Evolutionary conservation across 2,888 invertebrate species (phyloP).

Genomic region (Leptura quadrifasciata): DNA sequence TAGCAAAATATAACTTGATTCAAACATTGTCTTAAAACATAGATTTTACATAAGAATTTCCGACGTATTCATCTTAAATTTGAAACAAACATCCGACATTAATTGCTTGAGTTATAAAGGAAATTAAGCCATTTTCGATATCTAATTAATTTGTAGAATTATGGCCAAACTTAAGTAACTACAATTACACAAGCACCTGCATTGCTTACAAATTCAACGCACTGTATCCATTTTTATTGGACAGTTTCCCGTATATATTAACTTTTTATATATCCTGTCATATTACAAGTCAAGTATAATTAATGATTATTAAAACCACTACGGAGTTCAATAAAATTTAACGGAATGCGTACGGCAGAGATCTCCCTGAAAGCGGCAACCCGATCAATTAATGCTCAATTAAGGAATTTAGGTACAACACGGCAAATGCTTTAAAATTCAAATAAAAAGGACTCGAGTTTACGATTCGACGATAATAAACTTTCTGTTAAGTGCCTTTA

Average conservation of each 20-base stretch:
- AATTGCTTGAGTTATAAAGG: no score
- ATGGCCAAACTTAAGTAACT: not conserved
- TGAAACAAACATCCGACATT: no score
- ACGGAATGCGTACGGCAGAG: not conserved
- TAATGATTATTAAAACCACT: not conserved
- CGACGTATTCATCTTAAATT: no score
- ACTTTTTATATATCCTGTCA: constrained; percentile 2
- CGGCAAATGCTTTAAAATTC: constrained; percentile 11
- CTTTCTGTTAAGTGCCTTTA: constrained; percentile 7
- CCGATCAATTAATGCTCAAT: not conserved
- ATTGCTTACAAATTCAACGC: not conserved
- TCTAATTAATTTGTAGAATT: not conserved
- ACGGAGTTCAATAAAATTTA: not conserved
- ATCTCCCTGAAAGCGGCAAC: not conserved
- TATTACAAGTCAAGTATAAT: not conserved
- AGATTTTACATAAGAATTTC: no score
- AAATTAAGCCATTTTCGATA: not conserved
- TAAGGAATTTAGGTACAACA: not conserved
- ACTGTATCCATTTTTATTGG: not conserved
- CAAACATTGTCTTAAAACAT: no score
- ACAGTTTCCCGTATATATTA: not conserved
- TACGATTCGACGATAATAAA: constrained; percentile 25
- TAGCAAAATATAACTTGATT: no score
- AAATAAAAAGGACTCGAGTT: not conserved
- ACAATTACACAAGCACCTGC: not conserved